Base-by-base conservation (phyloP, 2,888 invertebrate species). In the Hetaerina titia region DNA sequence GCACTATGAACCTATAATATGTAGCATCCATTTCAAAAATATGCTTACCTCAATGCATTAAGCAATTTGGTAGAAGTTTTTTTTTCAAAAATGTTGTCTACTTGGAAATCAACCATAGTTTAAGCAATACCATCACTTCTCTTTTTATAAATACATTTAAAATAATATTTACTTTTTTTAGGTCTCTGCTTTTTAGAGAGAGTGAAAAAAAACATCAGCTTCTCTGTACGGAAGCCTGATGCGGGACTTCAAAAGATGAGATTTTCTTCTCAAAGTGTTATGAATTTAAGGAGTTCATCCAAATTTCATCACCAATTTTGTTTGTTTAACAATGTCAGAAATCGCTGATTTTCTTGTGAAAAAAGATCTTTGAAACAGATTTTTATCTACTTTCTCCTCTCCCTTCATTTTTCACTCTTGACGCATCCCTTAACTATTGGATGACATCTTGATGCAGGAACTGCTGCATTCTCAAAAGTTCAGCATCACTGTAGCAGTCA, bases 311-410 rank as follows among this genome's bases (percentile, higher is more conserved):
- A 81, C 25, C 81, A 81, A 81, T 81, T 9, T 81, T 31, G 31
- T 81, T 81, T 22, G 45, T 45, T 45, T 31, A 15, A 15, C 15
- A 31, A 13, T 31, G 81, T 31, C 6, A 15, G 25, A 81, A 81
- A 81, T 1, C 5, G 81, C 45, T 69, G 56, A 45, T 56, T 69
- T 64, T 92, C 92, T 74, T n/a, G 11, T 92, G 92, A 92, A 56
- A 90, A 63, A 63, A 63, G 25, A 31, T 81, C 13, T 13, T 11
- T 31, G 4, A 7, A 81, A 81, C 64, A 92, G 69, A 92, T 92
- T 69, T 92, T 92, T 69, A 13, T 69, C 22, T 92, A 22, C 57
- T 74, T 92, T 69, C 74, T 92, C 64, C 69, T 31, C 11, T 89
- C 89, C 22, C 89, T 31, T 57, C 31, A 31, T 81, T 5, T 22